These are phyloP conservation scores for Rhea pennata DNA, from an alignment of 2,113 vertebrate species.

Conservation along the genomic window DNA sequence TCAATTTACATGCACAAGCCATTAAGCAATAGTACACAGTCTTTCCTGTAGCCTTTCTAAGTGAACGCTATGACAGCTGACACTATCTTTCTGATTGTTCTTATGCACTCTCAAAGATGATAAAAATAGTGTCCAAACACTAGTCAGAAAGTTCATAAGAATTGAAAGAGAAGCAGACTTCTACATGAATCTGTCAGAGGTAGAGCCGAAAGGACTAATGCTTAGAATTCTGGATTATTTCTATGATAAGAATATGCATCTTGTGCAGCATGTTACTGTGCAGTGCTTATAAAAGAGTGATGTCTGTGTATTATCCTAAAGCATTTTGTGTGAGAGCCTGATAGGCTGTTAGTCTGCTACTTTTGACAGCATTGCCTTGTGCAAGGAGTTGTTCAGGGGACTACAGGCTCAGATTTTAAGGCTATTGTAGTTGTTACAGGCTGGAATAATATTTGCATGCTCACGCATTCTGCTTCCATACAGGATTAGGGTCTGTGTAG, in stretches of 20 bases:
- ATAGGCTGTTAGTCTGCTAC: not conserved
- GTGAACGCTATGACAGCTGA: not conserved
- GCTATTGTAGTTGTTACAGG: not conserved
- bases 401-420: not conserved
- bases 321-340: not conserved
- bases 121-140: not conserved
- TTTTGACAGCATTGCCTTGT: not conserved
- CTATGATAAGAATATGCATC: not conserved
- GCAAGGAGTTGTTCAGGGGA: not conserved
- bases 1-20: slow-evolving; percentile 67
- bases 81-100: not conserved
- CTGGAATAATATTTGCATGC: not conserved
- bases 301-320: not conserved
- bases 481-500: not conserved
- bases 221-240: not conserved
- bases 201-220: not conserved
- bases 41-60: slow-evolving; percentile 27
- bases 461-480: not conserved
- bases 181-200: not conserved
- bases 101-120: not conserved
- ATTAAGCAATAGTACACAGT: slow-evolving; percentile 36
- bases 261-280: no score
- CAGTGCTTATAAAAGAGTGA: not conserved
- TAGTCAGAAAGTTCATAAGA: not conserved
- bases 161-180: not conserved